phyloP scores from a whole-genome alignment of 2,113 vertebrate species.

The Eolophus roseicapilla region DNA sequence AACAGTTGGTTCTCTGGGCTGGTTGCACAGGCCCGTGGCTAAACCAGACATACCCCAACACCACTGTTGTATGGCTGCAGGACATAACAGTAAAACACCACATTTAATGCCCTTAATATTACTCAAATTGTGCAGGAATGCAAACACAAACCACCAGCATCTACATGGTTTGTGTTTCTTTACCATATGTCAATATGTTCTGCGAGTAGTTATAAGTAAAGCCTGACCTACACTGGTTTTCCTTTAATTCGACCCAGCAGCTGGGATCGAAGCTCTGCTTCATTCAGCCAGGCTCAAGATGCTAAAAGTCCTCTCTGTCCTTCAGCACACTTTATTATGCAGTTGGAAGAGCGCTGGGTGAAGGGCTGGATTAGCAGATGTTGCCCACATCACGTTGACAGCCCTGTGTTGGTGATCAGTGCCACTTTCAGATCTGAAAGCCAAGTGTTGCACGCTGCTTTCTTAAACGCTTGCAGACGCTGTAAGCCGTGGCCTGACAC shows the following conservation, averaged over 20 bases:
- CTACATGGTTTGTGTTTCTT: not conserved
- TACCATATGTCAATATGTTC: not conserved
- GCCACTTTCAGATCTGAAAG: conserved; percentile 2
- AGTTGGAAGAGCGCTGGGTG: not conserved
- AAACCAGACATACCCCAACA: not conserved
- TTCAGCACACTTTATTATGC: not conserved
- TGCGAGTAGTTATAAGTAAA: not conserved
- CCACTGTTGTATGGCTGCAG: not conserved
- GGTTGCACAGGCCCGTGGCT: not conserved
- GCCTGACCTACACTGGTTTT: not conserved
- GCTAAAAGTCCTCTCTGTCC: not conserved
- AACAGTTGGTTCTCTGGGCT: conserved; percentile 37
- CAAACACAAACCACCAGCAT: not conserved
- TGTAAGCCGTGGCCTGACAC: not conserved
- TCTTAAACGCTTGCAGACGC: not conserved
- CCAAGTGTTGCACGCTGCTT: not conserved
- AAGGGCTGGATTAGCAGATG: conserved; percentile 24
- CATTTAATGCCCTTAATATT: not conserved
- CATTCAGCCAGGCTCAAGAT: not conserved
- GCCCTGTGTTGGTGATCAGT: not conserved
- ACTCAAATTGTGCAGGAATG: not conserved
- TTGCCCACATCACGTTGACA: conserved; percentile 1
- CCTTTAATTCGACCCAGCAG: conserved; percentile 39
- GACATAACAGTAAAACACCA: conserved; percentile 15
- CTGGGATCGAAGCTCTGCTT: not conserved